phyloP scores from a whole-genome alignment of 2,888 invertebrate species.

The Drosophila maculinotata region DNA sequence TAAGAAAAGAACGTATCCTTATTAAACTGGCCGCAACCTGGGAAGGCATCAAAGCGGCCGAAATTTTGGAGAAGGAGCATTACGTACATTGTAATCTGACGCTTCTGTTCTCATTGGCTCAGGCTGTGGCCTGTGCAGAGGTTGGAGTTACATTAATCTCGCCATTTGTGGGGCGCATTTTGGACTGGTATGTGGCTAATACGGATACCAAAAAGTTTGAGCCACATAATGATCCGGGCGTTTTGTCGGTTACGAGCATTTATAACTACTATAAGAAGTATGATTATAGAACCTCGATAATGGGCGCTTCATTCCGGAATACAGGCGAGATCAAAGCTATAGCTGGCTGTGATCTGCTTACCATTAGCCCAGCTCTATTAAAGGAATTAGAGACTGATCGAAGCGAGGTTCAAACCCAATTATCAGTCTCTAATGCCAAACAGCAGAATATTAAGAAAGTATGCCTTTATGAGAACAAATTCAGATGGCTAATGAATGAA shows the following conservation, averaged over 20 bases:
- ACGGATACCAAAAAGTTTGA: conserved; percentile 93
- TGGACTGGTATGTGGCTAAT: conserved; percentile 98
- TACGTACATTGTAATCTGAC: conserved; percentile 99
- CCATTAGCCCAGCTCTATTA: conserved; percentile 96
- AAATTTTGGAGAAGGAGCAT: conserved; percentile 94
- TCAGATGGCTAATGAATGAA: conserved; percentile 98
- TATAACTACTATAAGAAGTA: conserved; percentile 99
- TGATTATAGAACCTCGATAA: conserved; percentile 98
- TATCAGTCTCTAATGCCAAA: conserved; percentile 88
- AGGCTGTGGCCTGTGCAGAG: conserved; percentile 99
- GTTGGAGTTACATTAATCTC: conserved; percentile 99
- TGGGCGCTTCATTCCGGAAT: conserved; percentile 99
- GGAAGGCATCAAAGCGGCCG: conserved; percentile 99
- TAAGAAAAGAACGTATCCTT: conserved; percentile 95
- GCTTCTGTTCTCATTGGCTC: conserved; percentile 96
- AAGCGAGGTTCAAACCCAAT: conserved; percentile 87
- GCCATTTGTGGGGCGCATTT: conserved; percentile 99
- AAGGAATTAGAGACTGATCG: conserved; percentile 93
- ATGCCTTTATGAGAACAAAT: conserved; percentile 91
- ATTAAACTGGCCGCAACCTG: conserved; percentile 99
- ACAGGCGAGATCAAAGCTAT: conserved; percentile 96
- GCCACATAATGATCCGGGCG: conserved; percentile 96
- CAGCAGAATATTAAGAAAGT: conserved; percentile 90
- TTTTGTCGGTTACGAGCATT: conserved; percentile 95
- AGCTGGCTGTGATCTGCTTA: conserved; percentile 97